Conservation (phyloP, 2,797 vertebrate species). For the Simalia tracyae region DNA sequence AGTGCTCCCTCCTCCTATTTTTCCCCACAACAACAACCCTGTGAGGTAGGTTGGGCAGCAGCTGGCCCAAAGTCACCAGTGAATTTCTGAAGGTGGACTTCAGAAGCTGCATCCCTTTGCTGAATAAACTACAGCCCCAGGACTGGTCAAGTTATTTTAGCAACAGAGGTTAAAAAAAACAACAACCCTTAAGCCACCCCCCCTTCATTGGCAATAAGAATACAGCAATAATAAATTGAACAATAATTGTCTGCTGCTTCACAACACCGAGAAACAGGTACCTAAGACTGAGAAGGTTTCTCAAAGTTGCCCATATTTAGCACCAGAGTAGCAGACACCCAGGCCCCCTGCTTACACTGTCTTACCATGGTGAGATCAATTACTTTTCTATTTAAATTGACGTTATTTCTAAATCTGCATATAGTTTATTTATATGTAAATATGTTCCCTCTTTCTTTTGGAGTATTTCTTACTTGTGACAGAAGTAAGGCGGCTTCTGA, state of each 20-base stretch:
- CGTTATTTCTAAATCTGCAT: background rate
- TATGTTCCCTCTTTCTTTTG: background rate
- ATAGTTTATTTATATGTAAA: background rate
- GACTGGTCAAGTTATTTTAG: background rate
- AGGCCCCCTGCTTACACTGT: background rate
- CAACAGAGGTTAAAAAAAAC: background rate
- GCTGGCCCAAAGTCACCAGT: background rate
- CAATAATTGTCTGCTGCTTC: background rate
- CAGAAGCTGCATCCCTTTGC: background rate
- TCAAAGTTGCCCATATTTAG: background rate
- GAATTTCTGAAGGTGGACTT: background rate
- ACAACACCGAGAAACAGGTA: background rate
- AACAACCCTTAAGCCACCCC: background rate
- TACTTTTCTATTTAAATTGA: background rate
- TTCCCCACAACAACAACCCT: background rate
- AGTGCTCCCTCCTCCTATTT: background rate
- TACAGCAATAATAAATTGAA: background rate
- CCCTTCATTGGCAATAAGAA: background rate
- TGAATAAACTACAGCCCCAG: background rate
- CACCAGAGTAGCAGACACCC: background rate
- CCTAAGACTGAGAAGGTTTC: background rate
- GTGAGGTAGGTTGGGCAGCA: background rate
- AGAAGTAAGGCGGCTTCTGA: background rate
- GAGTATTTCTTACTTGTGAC: background rate
- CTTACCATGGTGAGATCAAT: too few relatives aligned